Percentiles rank a stretch among this genome's conserved stretches.
These are phyloP conservation scores for Drosophila atroscutellata DNA, from an alignment of 2,888 invertebrate species.

Conservation along the genomic window DNA sequence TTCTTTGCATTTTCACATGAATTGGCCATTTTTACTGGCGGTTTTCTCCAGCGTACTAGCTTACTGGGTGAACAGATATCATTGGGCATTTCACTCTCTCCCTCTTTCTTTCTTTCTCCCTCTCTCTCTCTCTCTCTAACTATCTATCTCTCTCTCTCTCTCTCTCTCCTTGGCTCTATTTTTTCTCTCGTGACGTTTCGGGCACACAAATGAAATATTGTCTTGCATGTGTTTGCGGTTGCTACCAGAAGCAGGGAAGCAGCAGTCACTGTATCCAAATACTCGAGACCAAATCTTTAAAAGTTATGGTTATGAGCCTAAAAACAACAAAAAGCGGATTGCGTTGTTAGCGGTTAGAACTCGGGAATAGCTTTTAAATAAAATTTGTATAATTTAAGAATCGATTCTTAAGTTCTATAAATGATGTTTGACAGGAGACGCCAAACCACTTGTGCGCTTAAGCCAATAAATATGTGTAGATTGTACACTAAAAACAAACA, in stretches of 20 bases:
- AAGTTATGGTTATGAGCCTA: conserved; percentile 7
- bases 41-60: conserved; percentile 5
- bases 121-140: not conserved
- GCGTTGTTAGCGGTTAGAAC: not conserved
- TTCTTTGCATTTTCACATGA: conserved; percentile 61
- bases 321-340: not conserved
- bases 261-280: conserved; percentile 22
- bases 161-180: not conserved
- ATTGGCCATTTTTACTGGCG: conserved; percentile 62
- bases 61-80: conserved; percentile 50
- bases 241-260: conserved; percentile 3
- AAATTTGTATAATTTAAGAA: not conserved
- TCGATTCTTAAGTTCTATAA: not conserved
- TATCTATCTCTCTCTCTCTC: not conserved
- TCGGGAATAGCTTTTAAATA: not conserved
- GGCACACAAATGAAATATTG: conserved; percentile 45
- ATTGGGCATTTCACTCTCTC: not conserved
- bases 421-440: not conserved
- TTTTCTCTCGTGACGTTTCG: conserved; percentile 13
- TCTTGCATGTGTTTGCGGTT: conserved; percentile 23
- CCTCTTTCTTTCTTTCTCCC: not conserved
- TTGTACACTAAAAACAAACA: too few species aligned
- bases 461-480: conserved; percentile 3
- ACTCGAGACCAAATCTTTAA: conserved; percentile 21
- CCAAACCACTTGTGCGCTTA: conserved; percentile 18